phyloP scores from a whole-genome alignment of 1,140 invertebrate species.

The Philotrypesis tridentata region DNA sequence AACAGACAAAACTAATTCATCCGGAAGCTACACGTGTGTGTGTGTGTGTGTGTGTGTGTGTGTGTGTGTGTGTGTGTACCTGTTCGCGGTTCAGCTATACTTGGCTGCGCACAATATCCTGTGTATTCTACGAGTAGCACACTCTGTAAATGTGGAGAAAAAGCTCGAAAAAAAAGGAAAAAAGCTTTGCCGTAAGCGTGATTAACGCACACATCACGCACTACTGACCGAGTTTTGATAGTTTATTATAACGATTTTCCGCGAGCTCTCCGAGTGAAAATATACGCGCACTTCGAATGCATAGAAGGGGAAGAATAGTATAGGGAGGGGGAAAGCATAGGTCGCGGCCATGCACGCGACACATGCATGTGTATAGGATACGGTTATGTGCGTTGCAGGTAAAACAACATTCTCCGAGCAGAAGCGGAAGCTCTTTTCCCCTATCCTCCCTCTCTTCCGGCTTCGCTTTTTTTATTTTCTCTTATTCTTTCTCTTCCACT shows the following conservation, averaged over 20 bases:
- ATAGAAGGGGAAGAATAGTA: not conserved
- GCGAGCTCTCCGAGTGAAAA: slow-evolving; percentile 46
- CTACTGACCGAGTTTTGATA: slow-evolving; percentile 58
- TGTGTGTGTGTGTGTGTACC: no score
- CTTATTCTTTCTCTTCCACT: not conserved
- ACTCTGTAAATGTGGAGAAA: no score
- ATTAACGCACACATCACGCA: no score
- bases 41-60: no score
- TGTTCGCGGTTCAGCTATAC: no score
- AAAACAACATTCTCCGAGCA: slow-evolving; percentile 2
- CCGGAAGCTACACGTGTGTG: not conserved
- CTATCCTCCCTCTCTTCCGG: not conserved
- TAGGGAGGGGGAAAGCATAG: not conserved
- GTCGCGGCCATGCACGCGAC: not conserved
- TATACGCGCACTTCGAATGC: slow-evolving; percentile 56
- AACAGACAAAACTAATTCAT: not conserved
- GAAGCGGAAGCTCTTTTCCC: slow-evolving; percentile 2
- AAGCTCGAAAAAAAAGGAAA: no score
- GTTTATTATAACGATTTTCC: slow-evolving; percentile 59
- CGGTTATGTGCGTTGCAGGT: slow-evolving; percentile 18
- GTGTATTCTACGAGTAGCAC: no score
- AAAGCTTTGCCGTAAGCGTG: no score
- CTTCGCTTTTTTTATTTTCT: not conserved
- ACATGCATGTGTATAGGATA: slow-evolving; percentile 1
- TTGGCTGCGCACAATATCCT: no score